These are phyloP conservation scores for Porites lutea DNA, from an alignment of 64 coral and sea anemone genomes.

Conservation along the genomic window DNA sequence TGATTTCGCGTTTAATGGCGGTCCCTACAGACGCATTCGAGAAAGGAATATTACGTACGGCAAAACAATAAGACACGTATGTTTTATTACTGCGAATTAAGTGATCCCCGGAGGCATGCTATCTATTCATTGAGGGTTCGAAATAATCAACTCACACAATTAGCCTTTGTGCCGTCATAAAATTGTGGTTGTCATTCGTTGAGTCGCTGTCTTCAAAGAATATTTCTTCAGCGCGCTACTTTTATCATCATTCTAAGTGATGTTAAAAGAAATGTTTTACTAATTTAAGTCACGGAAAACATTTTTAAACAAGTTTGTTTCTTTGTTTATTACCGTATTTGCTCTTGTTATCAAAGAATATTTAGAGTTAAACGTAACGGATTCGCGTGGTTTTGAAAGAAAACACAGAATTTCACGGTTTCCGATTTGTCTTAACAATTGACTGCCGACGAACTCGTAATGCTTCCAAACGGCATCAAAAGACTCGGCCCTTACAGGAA, in stretches of 20 bases:
- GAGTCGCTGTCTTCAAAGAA: background rate
- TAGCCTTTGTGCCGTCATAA: conserved; percentile 15
- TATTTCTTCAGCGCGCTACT: background rate
- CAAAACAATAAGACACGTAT: conserved; percentile 37
- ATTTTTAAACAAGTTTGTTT: too few species aligned
- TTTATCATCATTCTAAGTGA: background rate
- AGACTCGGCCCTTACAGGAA: too few species aligned
- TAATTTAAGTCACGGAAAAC: background rate
- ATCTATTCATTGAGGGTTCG: conserved; percentile 1
- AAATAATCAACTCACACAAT: conserved; percentile 17
- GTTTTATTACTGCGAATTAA: conserved; percentile 20
- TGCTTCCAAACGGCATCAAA: too few species aligned
- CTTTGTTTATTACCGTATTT: too few species aligned
- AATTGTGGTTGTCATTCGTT: background rate
- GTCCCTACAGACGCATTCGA: background rate
- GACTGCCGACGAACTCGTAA: too few species aligned
- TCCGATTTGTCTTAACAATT: too few species aligned
- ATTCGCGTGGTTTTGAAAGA: too few species aligned
- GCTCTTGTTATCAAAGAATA: too few species aligned
- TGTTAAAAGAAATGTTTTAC: background rate
- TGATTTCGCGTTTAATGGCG: background rate
- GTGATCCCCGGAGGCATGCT: background rate
- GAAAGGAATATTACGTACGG: background rate
- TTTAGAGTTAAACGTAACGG: too few species aligned
- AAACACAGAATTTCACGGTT: too few species aligned